Conservation (phyloP, 2,113 vertebrate species). For the Anarhynchus alexandrinus region DNA sequence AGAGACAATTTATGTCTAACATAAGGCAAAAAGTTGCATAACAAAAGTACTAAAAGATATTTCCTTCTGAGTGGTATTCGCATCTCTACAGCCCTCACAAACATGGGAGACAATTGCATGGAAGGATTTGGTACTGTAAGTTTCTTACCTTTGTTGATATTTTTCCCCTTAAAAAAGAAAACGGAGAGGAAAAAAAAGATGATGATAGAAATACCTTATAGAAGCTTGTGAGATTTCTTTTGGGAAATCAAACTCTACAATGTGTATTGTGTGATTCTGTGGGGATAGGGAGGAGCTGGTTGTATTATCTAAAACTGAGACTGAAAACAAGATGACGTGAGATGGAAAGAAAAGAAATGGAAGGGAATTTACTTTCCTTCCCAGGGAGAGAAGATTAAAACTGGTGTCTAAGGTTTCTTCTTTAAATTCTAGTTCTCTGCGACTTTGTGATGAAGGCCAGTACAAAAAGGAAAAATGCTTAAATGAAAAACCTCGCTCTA, state of each 20-base stretch:
- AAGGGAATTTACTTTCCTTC: background rate
- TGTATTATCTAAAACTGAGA: background rate
- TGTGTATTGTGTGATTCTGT: background rate
- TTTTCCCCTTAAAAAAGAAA: background rate
- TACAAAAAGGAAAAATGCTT: background rate
- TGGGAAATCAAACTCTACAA: background rate
- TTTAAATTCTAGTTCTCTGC: background rate
- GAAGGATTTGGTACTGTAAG: background rate
- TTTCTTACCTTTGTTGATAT: background rate
- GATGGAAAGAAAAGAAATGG: background rate
- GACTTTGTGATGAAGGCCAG: background rate
- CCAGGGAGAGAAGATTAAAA: background rate
- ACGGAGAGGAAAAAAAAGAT: background rate
- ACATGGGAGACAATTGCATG: background rate
- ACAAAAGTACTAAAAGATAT: background rate
- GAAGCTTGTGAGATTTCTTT: background rate
- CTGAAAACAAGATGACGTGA: background rate
- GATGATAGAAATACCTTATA: background rate
- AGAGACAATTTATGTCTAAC: background rate
- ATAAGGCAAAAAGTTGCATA: background rate
- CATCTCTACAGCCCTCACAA: background rate
- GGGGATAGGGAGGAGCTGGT: background rate
- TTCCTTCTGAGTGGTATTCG: background rate
- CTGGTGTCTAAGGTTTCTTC: background rate
- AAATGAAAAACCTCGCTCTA: background rate